phyloP scores from a whole-genome alignment of 2,888 invertebrate species.

The Alloscopus bannaensis region DNA sequence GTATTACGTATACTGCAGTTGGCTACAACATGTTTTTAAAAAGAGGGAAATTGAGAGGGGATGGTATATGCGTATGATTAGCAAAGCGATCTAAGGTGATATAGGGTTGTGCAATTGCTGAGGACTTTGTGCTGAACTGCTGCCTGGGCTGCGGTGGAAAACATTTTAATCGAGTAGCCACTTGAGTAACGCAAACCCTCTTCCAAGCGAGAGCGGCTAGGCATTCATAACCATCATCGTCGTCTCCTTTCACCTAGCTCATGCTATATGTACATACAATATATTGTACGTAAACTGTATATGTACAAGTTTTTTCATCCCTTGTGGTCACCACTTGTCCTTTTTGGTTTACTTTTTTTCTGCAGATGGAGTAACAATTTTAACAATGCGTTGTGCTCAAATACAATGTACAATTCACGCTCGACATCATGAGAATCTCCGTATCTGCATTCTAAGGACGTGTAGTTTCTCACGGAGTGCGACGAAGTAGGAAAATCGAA shows the following conservation, averaged over 20 bases:
- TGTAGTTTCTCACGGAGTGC: constrained; percentile 56
- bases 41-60: constrained; percentile 32
- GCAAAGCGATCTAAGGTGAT: constrained; percentile 9
- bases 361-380: constrained; percentile 28
- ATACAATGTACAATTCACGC: no score
- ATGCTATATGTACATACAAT: no score
- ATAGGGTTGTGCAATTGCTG: no score
- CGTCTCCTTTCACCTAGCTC: no score
- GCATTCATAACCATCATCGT: no score
- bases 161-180: constrained; percentile 69
- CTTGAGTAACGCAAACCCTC: constrained; percentile 64
- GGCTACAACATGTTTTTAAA: no score
- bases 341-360: constrained; percentile 41
- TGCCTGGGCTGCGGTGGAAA: constrained; percentile 60
- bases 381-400: no score
- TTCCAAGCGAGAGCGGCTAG: constrained; percentile 31
- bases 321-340: constrained; percentile 65
- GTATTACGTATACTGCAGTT: no score
- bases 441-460: no score
- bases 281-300: no score
- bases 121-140: constrained; percentile 60
- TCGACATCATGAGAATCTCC: no score
- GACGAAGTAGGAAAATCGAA: constrained; percentile 12
- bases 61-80: constrained; percentile 21
- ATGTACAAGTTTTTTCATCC: constrained; percentile 49